Evolutionary conservation across 2,888 invertebrate species (phyloP), one percentile per base, ranked within the genome.

Genomic region (Trissolcus japonicus): DNA sequence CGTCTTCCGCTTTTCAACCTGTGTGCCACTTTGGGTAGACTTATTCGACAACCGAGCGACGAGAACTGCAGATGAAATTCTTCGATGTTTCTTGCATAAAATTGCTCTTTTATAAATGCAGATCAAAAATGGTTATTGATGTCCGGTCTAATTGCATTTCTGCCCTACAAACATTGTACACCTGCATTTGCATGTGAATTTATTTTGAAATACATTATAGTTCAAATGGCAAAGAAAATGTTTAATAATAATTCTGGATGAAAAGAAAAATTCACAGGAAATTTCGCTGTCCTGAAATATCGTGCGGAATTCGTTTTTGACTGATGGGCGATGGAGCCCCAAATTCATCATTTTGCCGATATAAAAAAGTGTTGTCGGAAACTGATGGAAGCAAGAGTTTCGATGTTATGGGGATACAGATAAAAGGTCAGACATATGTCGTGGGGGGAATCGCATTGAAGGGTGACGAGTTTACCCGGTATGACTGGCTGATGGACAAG

Each of bases 401-500:
- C 9, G 35, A 35, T 35, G 46, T 72, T 63, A 63, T 35, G 11
- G 51, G 71, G 54, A 16, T 48, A 55, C 50, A 60, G 50, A 60
- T 66, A 66, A 66, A 61, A 60, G 65, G 56, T 43, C 56, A 51
- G 35, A 35, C 35, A 35, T 35, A 35, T 35, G 75, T 63, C 54
- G 53, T 17, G 61, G 57, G 17, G 41, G 46, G 62, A 62, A 57
- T 62, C 67, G 51, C 57, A 74, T 40, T 19, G 61, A 53, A 59
- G 59, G 63, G 63, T 41, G 54, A 40, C 40, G 54, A 29, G 43
- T 61, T 74, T 41, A 46, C 43, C 43, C 21, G 66, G 61, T 66
- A 66, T 71, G 63, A 62, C 66, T 60, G 67, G 56, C 59, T 76
- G 76, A 76, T 72, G 76, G 71, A 72, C 72, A 76, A 72, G 72